phyloP scores from a whole-genome alignment of 2,888 invertebrate genomes.

The Hyalella azteca region DNA sequence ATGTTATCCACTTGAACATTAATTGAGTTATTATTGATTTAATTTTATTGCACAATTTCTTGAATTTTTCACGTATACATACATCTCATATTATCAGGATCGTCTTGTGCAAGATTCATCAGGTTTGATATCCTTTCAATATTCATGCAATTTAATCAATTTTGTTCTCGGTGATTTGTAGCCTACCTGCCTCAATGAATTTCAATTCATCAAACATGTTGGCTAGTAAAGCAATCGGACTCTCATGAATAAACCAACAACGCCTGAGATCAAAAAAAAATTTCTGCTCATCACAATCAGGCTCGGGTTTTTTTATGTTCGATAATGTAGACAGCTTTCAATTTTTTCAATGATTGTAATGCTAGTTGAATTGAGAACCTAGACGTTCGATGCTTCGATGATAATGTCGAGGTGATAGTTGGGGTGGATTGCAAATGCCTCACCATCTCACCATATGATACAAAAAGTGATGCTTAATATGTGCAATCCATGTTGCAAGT shows the following conservation, averaged over 20 bases:
- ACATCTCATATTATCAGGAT: no score
- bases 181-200: background rate
- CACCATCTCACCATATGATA: no score
- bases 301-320: no score
- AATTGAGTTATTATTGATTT: no score
- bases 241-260: background rate
- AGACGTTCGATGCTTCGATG: background rate
- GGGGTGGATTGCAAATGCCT: background rate
- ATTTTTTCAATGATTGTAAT: slow-evolving; percentile 1
- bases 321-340: no score
- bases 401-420: background rate
- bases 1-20: background rate
- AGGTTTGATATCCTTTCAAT: no score
- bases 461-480: no score
- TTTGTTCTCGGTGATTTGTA: background rate
- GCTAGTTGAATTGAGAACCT: background rate
- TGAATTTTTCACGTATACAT: no score
- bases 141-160: slow-evolving; percentile 2
- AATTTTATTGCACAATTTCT: no score
- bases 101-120: no score
- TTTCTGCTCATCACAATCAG: background rate
- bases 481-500: no score
- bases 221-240: background rate
- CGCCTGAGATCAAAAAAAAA: background rate
- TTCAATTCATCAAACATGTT: slow-evolving; percentile 27